phyloP scores from a whole-genome alignment of 2,797 vertebrate genomes.

The Chloroceryle amazona region DNA sequence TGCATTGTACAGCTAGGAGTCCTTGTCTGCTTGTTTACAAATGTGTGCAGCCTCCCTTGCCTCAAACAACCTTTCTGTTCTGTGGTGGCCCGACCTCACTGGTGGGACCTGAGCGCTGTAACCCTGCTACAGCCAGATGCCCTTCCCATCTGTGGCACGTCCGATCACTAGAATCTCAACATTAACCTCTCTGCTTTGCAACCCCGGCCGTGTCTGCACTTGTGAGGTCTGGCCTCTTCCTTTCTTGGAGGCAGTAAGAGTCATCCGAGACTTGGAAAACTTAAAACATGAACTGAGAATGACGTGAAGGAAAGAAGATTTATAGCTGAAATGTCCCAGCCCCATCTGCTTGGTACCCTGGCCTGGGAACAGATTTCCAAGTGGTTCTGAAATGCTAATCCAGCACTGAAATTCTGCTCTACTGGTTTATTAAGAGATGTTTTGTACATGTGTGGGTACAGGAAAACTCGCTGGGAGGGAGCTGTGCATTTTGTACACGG shows the following conservation, averaged over 20 bases:
- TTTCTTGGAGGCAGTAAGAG: neutral
- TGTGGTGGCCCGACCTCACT: neutral
- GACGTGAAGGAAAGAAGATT: neutral
- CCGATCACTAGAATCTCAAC: fast-evolving
- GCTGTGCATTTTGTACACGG: neutral
- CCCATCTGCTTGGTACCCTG: neutral
- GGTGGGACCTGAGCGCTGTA: neutral
- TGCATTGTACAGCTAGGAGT: neutral
- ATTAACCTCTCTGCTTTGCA: neutral
- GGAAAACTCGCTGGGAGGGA: neutral
- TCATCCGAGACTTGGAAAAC: neutral
- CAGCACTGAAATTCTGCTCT: slow-evolving; percentile 14
- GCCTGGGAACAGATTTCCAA: slow-evolving; percentile 28
- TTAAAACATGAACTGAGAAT: neutral
- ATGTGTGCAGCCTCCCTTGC: neutral
- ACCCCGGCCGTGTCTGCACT: neutral
- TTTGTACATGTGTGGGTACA: neutral
- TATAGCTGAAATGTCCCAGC: neutral
- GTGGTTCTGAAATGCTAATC: slow-evolving; percentile 44
- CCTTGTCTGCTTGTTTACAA: neutral
- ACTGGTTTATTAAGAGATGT: neutral
- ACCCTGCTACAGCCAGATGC: neutral
- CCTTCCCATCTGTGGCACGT: neutral
- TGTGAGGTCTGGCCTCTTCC: neutral
- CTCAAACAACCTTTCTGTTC: neutral